Evolutionary conservation across 2,797 vertebrate species (phyloP).

Genomic region (Rhynchonycteris naso): DNA sequence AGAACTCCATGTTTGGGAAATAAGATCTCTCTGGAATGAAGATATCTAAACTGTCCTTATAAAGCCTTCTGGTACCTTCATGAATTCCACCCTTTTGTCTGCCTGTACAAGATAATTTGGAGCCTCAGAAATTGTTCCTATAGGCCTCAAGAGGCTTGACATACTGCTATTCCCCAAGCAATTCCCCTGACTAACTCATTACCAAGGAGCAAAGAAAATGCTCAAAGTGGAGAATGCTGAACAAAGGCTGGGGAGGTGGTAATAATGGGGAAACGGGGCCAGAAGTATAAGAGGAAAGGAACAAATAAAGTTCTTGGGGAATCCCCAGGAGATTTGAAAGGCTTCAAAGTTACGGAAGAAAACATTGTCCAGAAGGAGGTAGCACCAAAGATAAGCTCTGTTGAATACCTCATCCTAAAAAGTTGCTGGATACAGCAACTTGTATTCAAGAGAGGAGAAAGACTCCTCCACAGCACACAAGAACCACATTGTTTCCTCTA

Average conservation of each 20-base stretch:
- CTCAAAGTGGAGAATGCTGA: constrained; percentile 35
- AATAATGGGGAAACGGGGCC: not conserved
- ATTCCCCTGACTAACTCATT: constrained; percentile 4
- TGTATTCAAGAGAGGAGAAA: not conserved
- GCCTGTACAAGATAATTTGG: not conserved
- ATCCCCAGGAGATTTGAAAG: constrained; percentile 1
- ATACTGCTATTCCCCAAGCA: not conserved
- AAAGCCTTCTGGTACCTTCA: not conserved
- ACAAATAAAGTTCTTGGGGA: constrained; percentile 32
- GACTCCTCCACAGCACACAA: not conserved
- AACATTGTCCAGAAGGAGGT: not conserved
- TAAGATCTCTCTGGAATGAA: constrained; percentile 33
- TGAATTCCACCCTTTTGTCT: constrained; percentile 18
- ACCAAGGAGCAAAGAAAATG: constrained; percentile 33
- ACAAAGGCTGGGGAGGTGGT: not conserved
- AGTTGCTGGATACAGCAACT: not conserved
- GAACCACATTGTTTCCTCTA: not conserved
- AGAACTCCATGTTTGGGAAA: not conserved
- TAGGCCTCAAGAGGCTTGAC: not conserved
- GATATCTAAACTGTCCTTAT: not conserved
- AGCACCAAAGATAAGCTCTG: constrained; percentile 11
- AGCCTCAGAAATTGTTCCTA: constrained; percentile 33
- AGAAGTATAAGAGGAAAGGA: constrained; percentile 24
- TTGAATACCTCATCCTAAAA: constrained; percentile 32
- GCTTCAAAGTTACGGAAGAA: not conserved